Evolutionary conservation across 2,113 vertebrate species (phyloP).

Genomic region (Neolamprologus toae): DNA sequence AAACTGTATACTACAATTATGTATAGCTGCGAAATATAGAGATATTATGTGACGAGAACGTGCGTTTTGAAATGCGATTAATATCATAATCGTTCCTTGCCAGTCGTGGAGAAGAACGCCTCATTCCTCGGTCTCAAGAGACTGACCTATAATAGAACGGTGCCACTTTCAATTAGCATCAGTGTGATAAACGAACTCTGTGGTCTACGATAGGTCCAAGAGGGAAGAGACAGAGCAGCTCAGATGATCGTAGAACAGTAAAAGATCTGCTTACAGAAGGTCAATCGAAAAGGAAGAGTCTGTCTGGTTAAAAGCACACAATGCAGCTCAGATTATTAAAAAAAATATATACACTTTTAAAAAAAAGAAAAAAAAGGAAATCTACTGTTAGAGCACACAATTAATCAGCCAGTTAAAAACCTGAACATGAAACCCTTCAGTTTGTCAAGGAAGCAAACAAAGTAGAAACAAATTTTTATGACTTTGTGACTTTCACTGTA

Average conservation of each 20-base stretch:
- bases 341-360: background rate
- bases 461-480: background rate
- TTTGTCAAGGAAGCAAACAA: background rate
- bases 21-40: background rate
- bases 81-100: background rate
- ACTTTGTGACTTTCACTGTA: background rate
- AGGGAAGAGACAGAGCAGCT: slow-evolving; percentile 61
- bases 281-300: slow-evolving; percentile 48
- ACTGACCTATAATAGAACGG: slow-evolving; percentile 7
- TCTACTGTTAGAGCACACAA: slow-evolving; percentile 1
- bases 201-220: slow-evolving; percentile 70
- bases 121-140: background rate
- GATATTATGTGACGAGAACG: background rate
- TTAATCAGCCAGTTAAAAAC: background rate
- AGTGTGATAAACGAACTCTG: slow-evolving; percentile 11
- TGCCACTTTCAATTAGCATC: slow-evolving; percentile 28
- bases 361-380: background rate
- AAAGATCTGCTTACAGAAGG: slow-evolving; percentile 52
- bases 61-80: background rate
- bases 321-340: slow-evolving; percentile 10
- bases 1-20: background rate
- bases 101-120: background rate
- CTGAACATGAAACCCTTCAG: background rate
- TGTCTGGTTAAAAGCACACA: slow-evolving; percentile 41
- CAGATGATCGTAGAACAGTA: slow-evolving; percentile 54